Percentiles rank a stretch among this genome's conserved stretches.
phyloP scores from a whole-genome alignment of 2,113 vertebrate genomes.

The Panthera tigris region DNA sequence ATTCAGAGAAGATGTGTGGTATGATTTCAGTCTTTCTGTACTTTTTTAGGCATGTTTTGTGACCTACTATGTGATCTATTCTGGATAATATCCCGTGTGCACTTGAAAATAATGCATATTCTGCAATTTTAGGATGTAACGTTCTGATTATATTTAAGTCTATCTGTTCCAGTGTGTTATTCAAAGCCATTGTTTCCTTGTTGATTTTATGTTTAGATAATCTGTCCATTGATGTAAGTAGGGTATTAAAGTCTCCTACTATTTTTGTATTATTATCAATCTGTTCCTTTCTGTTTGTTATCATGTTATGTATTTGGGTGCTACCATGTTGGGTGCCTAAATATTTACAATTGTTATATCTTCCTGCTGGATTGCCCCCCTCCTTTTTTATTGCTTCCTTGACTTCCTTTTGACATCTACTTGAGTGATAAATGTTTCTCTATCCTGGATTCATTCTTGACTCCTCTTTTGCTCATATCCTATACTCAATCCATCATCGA shows the following conservation, averaged over 20 bases:
- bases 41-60: neutral
- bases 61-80: neutral
- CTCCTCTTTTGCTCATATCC: neutral
- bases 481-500: neutral
- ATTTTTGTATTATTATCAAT: neutral
- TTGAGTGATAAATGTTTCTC: neutral
- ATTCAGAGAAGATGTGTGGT: neutral
- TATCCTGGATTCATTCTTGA: neutral
- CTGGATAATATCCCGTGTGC: neutral
- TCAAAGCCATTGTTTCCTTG: neutral
- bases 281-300: neutral
- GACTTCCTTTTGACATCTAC: neutral
- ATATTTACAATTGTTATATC: neutral
- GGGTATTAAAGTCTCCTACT: neutral
- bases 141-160: neutral
- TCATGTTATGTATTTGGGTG: neutral
- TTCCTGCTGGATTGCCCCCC: neutral
- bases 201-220: neutral
- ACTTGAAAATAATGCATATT: neutral
- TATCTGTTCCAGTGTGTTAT: neutral
- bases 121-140: neutral
- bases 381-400: no score
- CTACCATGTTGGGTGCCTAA: neutral
- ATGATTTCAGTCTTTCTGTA: neutral
- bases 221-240: neutral